phyloP scores from a whole-genome alignment of 2,113 vertebrate genomes.

The Ardeotis arabs region DNA sequence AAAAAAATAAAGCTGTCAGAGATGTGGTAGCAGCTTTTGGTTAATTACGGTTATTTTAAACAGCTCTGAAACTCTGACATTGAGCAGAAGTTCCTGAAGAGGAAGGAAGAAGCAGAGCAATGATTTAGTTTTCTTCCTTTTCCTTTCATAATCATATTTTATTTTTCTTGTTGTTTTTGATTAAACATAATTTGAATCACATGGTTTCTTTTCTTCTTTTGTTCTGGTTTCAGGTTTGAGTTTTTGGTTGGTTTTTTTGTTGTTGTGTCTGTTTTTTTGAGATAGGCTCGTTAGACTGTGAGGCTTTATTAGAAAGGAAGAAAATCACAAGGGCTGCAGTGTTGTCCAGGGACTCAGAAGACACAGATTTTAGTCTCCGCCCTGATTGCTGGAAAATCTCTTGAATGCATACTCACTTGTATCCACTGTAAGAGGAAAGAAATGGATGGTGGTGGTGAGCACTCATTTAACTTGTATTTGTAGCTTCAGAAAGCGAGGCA shows the following conservation, averaged over 20 bases:
- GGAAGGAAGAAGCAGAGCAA: background rate
- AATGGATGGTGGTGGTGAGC: background rate
- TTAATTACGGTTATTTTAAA: background rate
- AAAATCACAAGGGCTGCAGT: background rate
- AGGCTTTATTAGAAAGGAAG: background rate
- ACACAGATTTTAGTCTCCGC: background rate
- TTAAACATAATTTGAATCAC: background rate
- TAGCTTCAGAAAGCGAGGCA: background rate
- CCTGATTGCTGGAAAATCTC: background rate
- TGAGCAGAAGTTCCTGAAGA: background rate
- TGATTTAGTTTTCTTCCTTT: background rate
- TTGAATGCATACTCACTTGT: background rate
- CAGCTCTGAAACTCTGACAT: background rate
- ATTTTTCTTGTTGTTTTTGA: background rate
- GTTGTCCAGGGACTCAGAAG: background rate
- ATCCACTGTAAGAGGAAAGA: background rate
- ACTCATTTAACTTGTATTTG: no score
- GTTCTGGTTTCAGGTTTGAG: background rate
- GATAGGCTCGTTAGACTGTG: background rate
- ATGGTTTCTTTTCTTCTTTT: background rate
- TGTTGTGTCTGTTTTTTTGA: background rate
- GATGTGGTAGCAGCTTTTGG: background rate
- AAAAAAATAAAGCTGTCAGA: background rate
- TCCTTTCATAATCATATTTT: background rate
- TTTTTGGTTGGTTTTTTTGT: background rate